Conservation (phyloP, 2,797 vertebrate genomes). For the Tarsius wallacei region DNA sequence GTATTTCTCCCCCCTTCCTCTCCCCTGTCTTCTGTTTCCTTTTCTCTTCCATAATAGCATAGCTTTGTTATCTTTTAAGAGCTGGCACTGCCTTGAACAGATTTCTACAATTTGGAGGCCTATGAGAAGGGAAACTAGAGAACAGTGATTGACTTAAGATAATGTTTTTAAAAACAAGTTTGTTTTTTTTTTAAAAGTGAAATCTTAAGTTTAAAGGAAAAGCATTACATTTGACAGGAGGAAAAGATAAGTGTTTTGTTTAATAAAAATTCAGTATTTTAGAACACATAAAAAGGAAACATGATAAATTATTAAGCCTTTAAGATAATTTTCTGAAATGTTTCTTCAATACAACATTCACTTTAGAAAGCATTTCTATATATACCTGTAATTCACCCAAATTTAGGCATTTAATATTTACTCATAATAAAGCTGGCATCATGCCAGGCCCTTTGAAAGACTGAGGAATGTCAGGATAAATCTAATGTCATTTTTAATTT, state of each 20-base stretch:
- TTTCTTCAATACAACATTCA: conserved; percentile 8
- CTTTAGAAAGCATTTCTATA: not conserved
- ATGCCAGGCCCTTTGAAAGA: not conserved
- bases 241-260: conserved; percentile 22
- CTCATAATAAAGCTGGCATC: not conserved
- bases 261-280: conserved; percentile 29
- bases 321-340: not conserved
- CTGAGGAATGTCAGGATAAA: not conserved
- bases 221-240: conserved; percentile 39
- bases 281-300: not conserved
- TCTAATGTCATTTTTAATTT: not conserved
- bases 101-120: conserved; percentile 66
- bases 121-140: conserved; percentile 69
- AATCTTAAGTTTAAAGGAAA: conserved; percentile 61
- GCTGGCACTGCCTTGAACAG: conserved; percentile 72
- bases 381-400: not conserved
- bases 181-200: not conserved
- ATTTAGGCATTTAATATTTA: not conserved
- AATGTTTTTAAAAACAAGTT: conserved; percentile 70
- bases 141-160: conserved; percentile 68
- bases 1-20: not conserved
- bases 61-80: conserved; percentile 79
- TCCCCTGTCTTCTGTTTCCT: conserved; percentile 3
- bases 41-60: conserved; percentile 19
- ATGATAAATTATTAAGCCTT: not conserved